A percentile compares a stretch with the other conserved stretches of the same genome.
Evolutionary conservation across 2,113 vertebrate species (phyloP).

Genomic region (Microtus oregoni): DNA sequence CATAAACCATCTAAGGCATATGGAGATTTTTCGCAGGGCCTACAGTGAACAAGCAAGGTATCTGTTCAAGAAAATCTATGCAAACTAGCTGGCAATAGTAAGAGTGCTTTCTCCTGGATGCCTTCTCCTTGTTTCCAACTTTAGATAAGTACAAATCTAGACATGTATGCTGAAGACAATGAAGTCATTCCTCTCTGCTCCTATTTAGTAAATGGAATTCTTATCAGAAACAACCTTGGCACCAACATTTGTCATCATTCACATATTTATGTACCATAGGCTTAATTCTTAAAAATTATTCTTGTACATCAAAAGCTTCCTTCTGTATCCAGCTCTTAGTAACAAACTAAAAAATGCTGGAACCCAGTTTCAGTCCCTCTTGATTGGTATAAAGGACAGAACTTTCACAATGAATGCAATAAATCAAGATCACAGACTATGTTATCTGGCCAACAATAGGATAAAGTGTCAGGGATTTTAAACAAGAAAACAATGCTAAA

Average conservation of each 20-base stretch:
- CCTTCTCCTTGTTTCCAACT: not conserved
- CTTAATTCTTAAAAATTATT: not conserved
- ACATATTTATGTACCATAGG: not conserved
- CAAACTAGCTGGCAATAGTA: not conserved
- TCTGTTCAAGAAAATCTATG: conserved; percentile 25
- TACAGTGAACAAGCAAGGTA: not conserved
- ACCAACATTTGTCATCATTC: not conserved
- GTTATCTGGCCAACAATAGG: not conserved
- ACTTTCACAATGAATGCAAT: not conserved
- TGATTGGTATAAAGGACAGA: not conserved
- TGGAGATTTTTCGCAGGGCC: not conserved
- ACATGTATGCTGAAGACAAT: not conserved
- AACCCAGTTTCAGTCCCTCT: not conserved
- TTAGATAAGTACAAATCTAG: not conserved
- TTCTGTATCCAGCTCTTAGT: not conserved
- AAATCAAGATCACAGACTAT: not conserved
- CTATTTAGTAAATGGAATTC: not conserved
- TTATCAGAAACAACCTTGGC: not conserved
- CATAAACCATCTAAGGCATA: not conserved
- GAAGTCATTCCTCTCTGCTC: not conserved
- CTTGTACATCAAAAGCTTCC: not conserved
- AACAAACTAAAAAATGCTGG: not conserved
- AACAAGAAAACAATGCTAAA: not conserved
- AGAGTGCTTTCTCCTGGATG: not conserved
- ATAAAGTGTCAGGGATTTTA: not conserved